Conservation (phyloP, 1,140 invertebrate genomes). For the Gryllus bimaculatus region DNA sequence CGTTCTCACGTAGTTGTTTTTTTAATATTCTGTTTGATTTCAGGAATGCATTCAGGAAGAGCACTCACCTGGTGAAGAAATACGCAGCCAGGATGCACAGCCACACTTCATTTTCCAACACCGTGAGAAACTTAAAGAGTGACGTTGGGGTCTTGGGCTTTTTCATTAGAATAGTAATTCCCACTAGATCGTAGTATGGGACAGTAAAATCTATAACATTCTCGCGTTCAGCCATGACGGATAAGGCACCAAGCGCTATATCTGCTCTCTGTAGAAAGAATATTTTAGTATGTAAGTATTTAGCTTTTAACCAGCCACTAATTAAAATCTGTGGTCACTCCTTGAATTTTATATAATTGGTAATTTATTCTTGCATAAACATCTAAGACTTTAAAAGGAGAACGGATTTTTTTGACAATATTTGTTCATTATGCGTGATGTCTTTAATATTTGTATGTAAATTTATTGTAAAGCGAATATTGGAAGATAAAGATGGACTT, state of each 20-base stretch:
- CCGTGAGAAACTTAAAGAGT: conserved; percentile 93
- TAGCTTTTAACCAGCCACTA: too few species aligned
- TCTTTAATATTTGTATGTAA: too few species aligned
- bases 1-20: too few species aligned
- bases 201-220: conserved; percentile 92
- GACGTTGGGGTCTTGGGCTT: conserved; percentile 71
- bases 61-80: conserved; percentile 71
- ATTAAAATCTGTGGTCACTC: too few species aligned
- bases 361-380: background rate
- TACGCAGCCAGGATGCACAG: conserved; percentile 90
- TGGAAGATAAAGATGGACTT: too few species aligned
- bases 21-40: too few species aligned
- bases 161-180: conserved; percentile 85
- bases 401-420: too few species aligned
- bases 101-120: conserved; percentile 93
- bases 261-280: conserved; percentile 55
- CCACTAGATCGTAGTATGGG: conserved; percentile 90
- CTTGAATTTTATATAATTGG: too few species aligned
- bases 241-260: conserved; percentile 76
- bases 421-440: too few species aligned
- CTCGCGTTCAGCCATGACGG: conserved; percentile 90
- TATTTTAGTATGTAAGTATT: background rate
- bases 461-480: too few species aligned
- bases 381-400: background rate
- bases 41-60: too few species aligned